phyloP scores from a whole-genome alignment of 2,888 invertebrate genomes.

The Alsophila aescularia region DNA sequence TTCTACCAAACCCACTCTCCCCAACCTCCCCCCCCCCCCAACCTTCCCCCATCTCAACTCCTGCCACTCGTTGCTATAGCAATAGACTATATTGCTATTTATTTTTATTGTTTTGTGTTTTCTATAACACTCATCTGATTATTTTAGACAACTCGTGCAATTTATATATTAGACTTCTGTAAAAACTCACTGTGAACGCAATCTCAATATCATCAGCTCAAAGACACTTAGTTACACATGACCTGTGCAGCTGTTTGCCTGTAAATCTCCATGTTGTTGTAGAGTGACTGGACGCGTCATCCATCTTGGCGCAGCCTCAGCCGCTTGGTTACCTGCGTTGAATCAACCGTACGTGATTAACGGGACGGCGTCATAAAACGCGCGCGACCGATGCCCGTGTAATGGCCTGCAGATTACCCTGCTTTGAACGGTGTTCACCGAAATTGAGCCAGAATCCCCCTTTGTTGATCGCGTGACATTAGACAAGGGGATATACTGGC shows the following conservation, averaged over 20 bases:
- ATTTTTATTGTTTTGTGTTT: too few relatives aligned
- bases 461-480: constrained; percentile 31
- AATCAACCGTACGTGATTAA: constrained; percentile 48
- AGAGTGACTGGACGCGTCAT: constrained; percentile 29
- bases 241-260: not conserved
- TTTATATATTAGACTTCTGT: too few relatives aligned
- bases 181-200: too few relatives aligned
- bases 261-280: not conserved
- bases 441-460: constrained; percentile 39
- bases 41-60: too few relatives aligned
- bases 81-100: too few relatives aligned
- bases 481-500: constrained; percentile 7
- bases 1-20: too few relatives aligned
- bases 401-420: constrained; percentile 38
- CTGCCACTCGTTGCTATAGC: too few relatives aligned
- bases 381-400: constrained; percentile 35
- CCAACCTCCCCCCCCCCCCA: too few relatives aligned
- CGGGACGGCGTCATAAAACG: constrained; percentile 42
- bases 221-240: too few relatives aligned
- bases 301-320: constrained; percentile 38
- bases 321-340: constrained; percentile 41
- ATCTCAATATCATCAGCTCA: too few relatives aligned
- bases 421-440: constrained; percentile 32
- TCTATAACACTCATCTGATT: too few relatives aligned
- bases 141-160: too few relatives aligned